Base-by-base conservation (phyloP, 2,888 invertebrate genomes). In the Pemphredon lugubris region DNA sequence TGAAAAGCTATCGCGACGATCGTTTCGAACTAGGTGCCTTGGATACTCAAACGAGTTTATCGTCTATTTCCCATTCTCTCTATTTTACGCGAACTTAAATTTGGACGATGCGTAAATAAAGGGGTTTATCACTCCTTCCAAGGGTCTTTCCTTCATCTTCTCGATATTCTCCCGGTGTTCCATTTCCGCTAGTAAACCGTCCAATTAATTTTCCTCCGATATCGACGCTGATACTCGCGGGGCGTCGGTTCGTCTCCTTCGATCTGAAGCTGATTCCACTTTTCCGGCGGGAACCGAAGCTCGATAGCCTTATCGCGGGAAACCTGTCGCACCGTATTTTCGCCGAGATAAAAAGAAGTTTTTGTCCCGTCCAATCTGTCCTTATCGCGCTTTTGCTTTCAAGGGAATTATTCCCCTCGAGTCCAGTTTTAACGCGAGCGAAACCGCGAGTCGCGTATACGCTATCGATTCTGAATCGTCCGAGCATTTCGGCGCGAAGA, bases 61-160 rank as follows among this genome's bases (percentile, higher is more conserved):
- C 23, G n/a, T 40, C 26, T 40, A 20, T 11, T 13, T 2, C 23
- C 23, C 37, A 13, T 13, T 30, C 30, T 13, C 18, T 48, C 16
- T 48, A n/a, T 40, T 18, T 40, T 45, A 2, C 30, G 37, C 47
- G 16, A 45, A 21, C 37, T 37, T 51, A 51, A 51, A 37, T 51
- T 51, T 23, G 20, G 39, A 20, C 37, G 20, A 20, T 47, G 60
- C 53, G 64, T 66, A 69, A 76, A 68, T 53, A 71, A 61, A 66
- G 47, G 44, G 39, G 9, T 51, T 55, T 53, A 67, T 65, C 71
- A 55, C 55, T 54, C 61, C 39, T 58, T 44, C 59, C 42, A 39
- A 34, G 23, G 34, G 32, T n/a, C 55, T 55, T 44, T n/a, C 55
- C 50, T 44, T 34, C 20, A 42, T 16, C 54, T 40, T 16, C 23